Evolutionary conservation across 2,797 vertebrate genomes (phyloP).

Genomic region (Onychomys leucogaster): DNA sequence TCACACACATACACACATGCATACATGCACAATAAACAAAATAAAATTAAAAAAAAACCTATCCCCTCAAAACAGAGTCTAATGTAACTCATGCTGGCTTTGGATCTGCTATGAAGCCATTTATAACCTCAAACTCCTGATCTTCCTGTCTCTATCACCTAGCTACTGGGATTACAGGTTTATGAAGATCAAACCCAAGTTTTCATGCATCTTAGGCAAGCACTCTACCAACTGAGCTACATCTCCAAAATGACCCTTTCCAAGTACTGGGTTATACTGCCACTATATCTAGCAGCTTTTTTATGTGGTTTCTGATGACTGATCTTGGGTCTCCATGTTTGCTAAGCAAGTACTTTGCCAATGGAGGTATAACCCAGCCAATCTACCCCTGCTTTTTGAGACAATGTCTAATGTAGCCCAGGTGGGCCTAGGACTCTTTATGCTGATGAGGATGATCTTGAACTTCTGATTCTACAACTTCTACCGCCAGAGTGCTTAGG

Average conservation of each 20-base stretch:
- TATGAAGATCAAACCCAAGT: neutral
- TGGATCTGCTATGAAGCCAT: neutral
- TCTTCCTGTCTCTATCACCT: neutral
- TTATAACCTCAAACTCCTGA: neutral
- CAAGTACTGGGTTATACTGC: neutral
- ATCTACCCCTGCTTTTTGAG: neutral
- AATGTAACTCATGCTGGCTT: neutral
- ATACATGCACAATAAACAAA: neutral
- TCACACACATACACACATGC: neutral
- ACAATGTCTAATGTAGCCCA: neutral
- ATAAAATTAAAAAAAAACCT: neutral
- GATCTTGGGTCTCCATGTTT: neutral
- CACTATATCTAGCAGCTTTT: neutral
- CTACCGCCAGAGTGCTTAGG: neutral
- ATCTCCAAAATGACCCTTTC: neutral
- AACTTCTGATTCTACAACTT: neutral
- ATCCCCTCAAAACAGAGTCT: neutral
- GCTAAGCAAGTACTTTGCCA: neutral
- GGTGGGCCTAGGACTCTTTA: neutral
- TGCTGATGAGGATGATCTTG: neutral
- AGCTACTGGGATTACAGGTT: neutral
- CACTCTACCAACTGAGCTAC: neutral
- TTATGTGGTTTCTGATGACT: neutral
- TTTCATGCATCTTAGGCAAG: neutral
- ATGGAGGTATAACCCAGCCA: neutral